Base-by-base conservation (phyloP, 2,797 vertebrate genomes). In the Rhinogobio ventralis region DNA sequence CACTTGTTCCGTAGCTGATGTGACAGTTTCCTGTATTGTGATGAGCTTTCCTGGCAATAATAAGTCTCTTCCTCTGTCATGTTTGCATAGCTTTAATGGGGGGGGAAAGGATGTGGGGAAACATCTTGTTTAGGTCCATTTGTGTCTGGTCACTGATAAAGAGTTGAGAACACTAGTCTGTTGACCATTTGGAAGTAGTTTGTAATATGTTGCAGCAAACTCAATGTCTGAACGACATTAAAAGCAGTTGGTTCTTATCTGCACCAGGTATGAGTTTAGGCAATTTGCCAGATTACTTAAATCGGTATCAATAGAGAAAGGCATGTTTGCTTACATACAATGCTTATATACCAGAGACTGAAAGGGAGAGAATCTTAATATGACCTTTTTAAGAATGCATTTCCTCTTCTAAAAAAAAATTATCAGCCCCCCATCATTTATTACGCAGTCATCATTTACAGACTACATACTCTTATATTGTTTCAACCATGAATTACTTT, bases 221-320 rank as follows among this genome's bases (percentile, higher is more conserved):
- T 9, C 60, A 74, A 11, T 64, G 20, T 77, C 57, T 69, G 30
- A 82, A 62, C 39, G 19, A 57, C 60, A 87, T 71, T 42, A 81
- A 82, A 84, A n/a, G 42, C 72, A 28, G 23, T 23, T 23, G 1
- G 19, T 30, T 64, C 11, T 49, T 11, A 51, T 25, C 55, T 69
- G 79, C 30, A 76, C 53, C 64, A 79, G 36, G 53, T 73, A 88
- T 28, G 13, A 77, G 46, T 10, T 85, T 82, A 30, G 13, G 57
- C 45, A 75, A 57, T 0, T 79, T 67, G 33, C 11, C 3, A 55
- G 25, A 25, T 9, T 66, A 51, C 80, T 85, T 79, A 83, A 74
- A 55, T 15, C 67, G 14, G 19, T 45, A 64, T 68, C 74, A 87
- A 84, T 11, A 72, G 45, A 46, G 46, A 71, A 42, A 30, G 36